Evolutionary conservation across 1,140 invertebrate genomes (phyloP).

Genomic region (Spodoptera litura): DNA sequence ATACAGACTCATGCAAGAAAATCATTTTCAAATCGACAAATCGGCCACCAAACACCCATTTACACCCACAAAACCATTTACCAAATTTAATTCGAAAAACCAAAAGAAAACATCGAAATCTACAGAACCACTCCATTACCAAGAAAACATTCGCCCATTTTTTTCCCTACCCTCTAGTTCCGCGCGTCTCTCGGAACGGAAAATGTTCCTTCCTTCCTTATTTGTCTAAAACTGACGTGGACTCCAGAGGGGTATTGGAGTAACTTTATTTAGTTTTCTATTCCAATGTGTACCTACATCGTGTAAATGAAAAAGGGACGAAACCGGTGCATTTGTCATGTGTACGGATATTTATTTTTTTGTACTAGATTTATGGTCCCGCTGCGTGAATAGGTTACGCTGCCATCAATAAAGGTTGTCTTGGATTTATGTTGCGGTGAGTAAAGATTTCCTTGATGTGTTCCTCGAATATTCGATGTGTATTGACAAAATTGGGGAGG

Average conservation of each 20-base stretch:
- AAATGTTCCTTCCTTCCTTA: constrained; percentile 73
- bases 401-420: constrained; percentile 34
- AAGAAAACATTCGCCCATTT: constrained; percentile 50
- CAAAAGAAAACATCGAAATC: constrained; percentile 32
- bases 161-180: constrained; percentile 49
- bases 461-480: background rate
- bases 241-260: constrained; percentile 59
- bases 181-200: constrained; percentile 58
- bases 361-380: constrained; percentile 39
- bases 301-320: constrained; percentile 74
- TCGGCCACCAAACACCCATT: background rate
- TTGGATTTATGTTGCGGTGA: constrained; percentile 18
- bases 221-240: constrained; percentile 79
- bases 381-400: constrained; percentile 33
- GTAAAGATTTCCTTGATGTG: constrained; percentile 22
- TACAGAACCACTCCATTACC: constrained; percentile 46
- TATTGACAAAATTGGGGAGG: background rate
- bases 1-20: background rate
- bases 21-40: too few species aligned
- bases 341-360: constrained; percentile 50
- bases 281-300: constrained; percentile 71
- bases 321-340: constrained; percentile 58
- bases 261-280: constrained; percentile 74
- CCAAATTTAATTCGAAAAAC: constrained; percentile 33
- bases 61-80: background rate